Evolutionary conservation across 2,113 vertebrate genomes (phyloP).

Genomic region (Xerus inauris): DNA sequence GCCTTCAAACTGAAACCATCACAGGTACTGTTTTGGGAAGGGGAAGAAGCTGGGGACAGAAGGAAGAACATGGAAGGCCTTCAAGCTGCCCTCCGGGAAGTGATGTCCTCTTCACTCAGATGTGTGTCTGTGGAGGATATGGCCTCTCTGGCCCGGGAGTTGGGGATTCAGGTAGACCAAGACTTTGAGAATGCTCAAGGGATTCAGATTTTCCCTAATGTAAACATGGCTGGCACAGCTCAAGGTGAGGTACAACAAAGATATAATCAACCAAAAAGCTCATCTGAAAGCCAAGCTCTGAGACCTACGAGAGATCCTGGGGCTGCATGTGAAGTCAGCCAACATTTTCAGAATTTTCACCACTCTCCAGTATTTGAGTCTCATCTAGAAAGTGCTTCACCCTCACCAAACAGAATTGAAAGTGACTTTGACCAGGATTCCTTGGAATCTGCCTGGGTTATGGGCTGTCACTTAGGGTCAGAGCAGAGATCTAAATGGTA

Average conservation of each 20-base stretch:
- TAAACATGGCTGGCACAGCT: neutral
- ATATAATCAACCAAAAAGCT: neutral
- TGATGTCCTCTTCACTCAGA: conserved; percentile 54
- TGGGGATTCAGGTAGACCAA: conserved; percentile 76
- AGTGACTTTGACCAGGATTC: neutral
- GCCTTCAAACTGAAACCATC: conserved; percentile 69
- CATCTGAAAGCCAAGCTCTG: neutral
- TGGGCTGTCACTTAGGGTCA: neutral
- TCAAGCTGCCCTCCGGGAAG: conserved; percentile 57
- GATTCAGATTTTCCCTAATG: neutral
- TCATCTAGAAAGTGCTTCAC: neutral
- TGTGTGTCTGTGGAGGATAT: conserved; percentile 72
- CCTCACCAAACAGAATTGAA: neutral
- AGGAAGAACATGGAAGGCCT: conserved; percentile 57
- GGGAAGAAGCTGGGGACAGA: conserved; percentile 34
- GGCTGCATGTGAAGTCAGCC: neutral
- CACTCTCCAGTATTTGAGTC: neutral
- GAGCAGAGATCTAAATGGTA: conserved; percentile 32
- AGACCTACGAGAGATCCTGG: neutral
- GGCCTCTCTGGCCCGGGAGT: conserved; percentile 68
- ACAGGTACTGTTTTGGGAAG: conserved; percentile 78
- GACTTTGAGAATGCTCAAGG: conserved; percentile 19
- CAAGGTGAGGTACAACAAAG: neutral
- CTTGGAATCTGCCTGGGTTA: neutral
- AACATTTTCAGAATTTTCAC: neutral